Base-by-base conservation (phyloP, 2,113 vertebrate species). In the Oncorhynchus keta region DNA sequence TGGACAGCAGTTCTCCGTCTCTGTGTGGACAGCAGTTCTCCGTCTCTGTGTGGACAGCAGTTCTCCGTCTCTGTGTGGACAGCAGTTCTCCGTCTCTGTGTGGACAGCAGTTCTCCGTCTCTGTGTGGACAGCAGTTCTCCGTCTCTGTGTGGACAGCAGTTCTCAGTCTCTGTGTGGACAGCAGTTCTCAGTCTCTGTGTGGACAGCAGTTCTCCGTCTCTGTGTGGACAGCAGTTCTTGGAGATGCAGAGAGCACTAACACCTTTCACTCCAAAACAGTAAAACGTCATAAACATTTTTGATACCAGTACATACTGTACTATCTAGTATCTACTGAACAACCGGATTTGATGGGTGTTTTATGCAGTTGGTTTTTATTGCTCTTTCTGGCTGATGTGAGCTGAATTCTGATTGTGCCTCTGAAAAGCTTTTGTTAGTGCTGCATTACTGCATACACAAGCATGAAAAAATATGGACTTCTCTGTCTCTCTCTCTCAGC, bases 401-500 rank as follows among this genome's bases (percentile, higher is more conserved):
- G 45, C 70, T 48, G 12, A 30, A 22, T 32, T 30, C 45, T 14
- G 49, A 57, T 62, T 57, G 22, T 51, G 55, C 51, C 64, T 68
- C 66, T 14, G 1, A 20, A n/a, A 22, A 22, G 59, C 59, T 22
- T 22, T 61, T 61, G 59, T 61, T 57, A 72, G 55, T 70, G 79
- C 55, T 39, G 49, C 28, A 4, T 14, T 76, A 79, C 13, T 79
- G 66, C 55, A 70, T 5, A 73, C 5, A 61, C 72, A 75, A 64
- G 30, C 68, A 79, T 39, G 72, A 75, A 66, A 61, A 72, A 77
- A 16, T 62, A 77, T 1, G 75, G 35, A 71, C 70, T n/a, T 8
- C 6, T 69, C 18, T 70, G 8, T 9, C 16, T 75, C 12, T 75
- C 12, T 72, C 26, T 72, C 49, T 22, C 70, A 57, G 5, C 49